A percentile compares a stretch with the other conserved stretches of the same genome.
phyloP scores from a whole-genome alignment of 2,113 vertebrate species.

The Dipodomys ordii region DNA sequence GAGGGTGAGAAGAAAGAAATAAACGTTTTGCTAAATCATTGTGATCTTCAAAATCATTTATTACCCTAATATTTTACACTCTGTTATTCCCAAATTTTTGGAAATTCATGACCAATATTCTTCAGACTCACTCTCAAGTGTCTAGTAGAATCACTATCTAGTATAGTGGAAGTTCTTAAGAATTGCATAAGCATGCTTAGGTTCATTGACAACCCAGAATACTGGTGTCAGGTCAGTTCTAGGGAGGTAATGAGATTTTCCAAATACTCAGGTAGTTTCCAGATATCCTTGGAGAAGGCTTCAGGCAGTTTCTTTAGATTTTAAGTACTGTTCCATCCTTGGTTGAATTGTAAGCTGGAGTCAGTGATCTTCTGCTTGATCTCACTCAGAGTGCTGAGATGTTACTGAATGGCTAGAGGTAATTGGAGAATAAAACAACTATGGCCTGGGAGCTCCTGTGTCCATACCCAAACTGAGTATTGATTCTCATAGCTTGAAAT shows the following conservation, averaged over 20 bases:
- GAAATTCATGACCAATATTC: background rate
- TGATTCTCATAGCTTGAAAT: background rate
- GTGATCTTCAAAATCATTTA: background rate
- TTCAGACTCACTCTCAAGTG: background rate
- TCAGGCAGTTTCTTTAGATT: background rate
- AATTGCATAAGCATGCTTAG: background rate
- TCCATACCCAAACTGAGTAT: accelerated
- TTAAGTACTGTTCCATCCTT: background rate
- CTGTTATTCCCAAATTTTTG: background rate
- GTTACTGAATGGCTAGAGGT: too few species aligned
- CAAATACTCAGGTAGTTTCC: background rate
- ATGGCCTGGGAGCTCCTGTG: background rate
- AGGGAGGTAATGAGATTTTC: background rate
- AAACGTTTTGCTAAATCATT: background rate
- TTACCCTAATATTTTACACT: background rate
- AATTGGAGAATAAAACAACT: accelerated
- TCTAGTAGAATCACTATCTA: background rate
- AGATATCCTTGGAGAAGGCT: too few species aligned
- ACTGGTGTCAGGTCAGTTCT: background rate
- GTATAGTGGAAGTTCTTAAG: background rate
- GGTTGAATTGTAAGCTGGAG: background rate
- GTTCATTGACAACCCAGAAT: background rate
- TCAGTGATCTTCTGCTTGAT: too few species aligned
- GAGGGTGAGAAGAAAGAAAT: background rate
- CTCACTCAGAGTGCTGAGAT: background rate